Conservation (phyloP, 2,888 invertebrate species). For the Calliopum simillimum region DNA sequence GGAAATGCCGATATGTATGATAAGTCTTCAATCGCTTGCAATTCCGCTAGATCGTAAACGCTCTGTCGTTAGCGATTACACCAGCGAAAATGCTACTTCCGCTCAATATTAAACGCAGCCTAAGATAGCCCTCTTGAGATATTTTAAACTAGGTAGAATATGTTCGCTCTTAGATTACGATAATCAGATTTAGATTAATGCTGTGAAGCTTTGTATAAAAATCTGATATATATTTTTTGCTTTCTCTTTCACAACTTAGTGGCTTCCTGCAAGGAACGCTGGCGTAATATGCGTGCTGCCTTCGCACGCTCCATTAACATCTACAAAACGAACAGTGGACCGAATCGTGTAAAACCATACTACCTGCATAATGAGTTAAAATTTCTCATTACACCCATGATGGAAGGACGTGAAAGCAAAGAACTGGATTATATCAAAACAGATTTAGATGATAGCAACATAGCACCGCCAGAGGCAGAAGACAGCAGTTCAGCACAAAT, state of each 20-base stretch:
- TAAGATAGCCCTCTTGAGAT: too few species aligned
- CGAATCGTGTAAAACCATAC: slow-evolving; percentile 60
- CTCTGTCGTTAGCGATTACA: too few species aligned
- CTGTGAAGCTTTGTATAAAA: too few species aligned
- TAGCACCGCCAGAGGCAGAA: neutral
- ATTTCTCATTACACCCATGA: slow-evolving; percentile 57
- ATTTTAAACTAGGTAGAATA: too few species aligned
- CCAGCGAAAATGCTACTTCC: too few species aligned
- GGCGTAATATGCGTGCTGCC: slow-evolving; percentile 54
- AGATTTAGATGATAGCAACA: slow-evolving; percentile 9
- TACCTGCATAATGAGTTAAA: slow-evolving; percentile 57
- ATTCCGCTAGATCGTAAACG: too few species aligned
- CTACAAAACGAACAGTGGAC: slow-evolving; percentile 51
- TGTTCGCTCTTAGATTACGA: too few species aligned
- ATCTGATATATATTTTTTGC: too few species aligned
- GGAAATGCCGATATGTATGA: too few species aligned
- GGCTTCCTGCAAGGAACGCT: slow-evolving; percentile 52
- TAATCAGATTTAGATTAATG: too few species aligned
- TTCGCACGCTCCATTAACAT: slow-evolving; percentile 54
- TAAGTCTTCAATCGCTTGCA: too few species aligned
- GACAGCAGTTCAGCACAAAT: neutral
- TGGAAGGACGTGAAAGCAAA: slow-evolving; percentile 44
- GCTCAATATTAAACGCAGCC: too few species aligned
- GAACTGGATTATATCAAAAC: slow-evolving; percentile 24
- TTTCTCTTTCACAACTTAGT: slow-evolving; percentile 43